A percentile compares a stretch with the other conserved stretches of the same genome.
Conservation (phyloP, 2,888 invertebrate species). For the Chymomyza fuscimana region DNA sequence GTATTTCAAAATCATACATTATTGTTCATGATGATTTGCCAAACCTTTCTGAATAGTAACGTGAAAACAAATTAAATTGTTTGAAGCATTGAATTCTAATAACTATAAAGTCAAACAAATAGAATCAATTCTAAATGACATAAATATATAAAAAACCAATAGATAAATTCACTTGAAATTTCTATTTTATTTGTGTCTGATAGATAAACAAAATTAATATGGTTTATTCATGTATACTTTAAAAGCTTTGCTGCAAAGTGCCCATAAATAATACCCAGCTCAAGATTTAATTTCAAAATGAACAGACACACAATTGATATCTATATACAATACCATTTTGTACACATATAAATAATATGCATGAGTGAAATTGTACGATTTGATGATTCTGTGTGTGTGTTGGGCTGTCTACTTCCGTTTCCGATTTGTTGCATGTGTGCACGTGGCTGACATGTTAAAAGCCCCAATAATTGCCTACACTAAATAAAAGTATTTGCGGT, state of each 20-base stretch:
- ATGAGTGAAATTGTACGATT: not conserved
- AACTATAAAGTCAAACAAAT: slow-evolving; percentile 23
- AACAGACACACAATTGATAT: not conserved
- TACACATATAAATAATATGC: slow-evolving; percentile 16
- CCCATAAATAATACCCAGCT: too few species aligned
- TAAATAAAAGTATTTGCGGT: slow-evolving; percentile 23
- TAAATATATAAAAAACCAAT: too few species aligned
- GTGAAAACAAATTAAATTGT: too few species aligned
- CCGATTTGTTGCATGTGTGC: slow-evolving; percentile 50
- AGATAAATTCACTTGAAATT: too few species aligned
- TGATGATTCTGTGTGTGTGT: slow-evolving; percentile 15
- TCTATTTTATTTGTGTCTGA: too few species aligned
- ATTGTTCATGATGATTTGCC: too few species aligned
- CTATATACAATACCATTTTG: not conserved
- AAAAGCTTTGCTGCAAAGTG: too few species aligned
- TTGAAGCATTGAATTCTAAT: too few species aligned
- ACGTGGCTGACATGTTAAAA: slow-evolving; percentile 64
- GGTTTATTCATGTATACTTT: too few species aligned
- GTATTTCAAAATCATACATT: too few species aligned
- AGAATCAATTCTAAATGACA: slow-evolving; percentile 31
- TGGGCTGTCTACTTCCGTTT: slow-evolving; percentile 43
- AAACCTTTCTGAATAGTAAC: too few species aligned
- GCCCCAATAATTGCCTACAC: slow-evolving; percentile 58
- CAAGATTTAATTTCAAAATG: slow-evolving; percentile 51
- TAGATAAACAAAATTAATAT: too few species aligned